A percentile compares a stretch with the other conserved stretches of the same genome.
phyloP scores from a whole-genome alignment of 2,888 invertebrate genomes.

The Sussaba pulchella region DNA sequence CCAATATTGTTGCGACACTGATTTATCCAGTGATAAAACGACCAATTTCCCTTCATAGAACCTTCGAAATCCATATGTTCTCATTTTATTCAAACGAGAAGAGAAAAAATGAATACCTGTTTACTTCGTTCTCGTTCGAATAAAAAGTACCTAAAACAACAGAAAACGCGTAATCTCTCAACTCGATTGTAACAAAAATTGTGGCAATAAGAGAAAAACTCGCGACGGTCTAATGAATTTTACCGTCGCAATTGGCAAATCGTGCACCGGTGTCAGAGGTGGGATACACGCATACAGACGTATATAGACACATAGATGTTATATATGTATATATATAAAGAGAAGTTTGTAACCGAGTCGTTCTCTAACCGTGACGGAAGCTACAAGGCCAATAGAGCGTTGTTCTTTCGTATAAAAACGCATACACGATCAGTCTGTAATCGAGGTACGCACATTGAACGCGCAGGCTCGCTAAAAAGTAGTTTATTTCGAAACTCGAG shows the following conservation, averaged over 20 bases:
- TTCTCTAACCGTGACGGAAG: constrained; percentile 59
- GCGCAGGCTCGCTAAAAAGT: neutral
- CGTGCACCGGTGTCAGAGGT: neutral
- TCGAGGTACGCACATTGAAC: neutral
- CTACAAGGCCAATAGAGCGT: constrained; percentile 63
- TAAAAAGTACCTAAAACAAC: too few relatives aligned
- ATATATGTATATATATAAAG: constrained; percentile 23
- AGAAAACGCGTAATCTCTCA: too few relatives aligned
- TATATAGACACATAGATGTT: too few relatives aligned
- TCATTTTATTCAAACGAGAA: too few relatives aligned
- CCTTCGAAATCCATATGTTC: too few relatives aligned
- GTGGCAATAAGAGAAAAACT: constrained; percentile 20
- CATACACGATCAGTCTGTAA: neutral
- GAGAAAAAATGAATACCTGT: too few relatives aligned
- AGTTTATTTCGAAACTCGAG: constrained; percentile 14
- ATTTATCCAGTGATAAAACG: too few relatives aligned
- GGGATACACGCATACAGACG: too few relatives aligned
- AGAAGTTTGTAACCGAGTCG: constrained; percentile 18
- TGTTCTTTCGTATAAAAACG: constrained; percentile 60
- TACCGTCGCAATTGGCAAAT: constrained; percentile 54
- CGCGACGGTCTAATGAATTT: constrained; percentile 47
- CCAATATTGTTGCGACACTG: too few relatives aligned
- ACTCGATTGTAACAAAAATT: constrained; percentile 7
- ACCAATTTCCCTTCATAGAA: too few relatives aligned
- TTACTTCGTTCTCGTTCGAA: too few relatives aligned